phyloP scores from a whole-genome alignment of 2,113 vertebrate genomes.

The Phyllopteryx taeniolatus region DNA sequence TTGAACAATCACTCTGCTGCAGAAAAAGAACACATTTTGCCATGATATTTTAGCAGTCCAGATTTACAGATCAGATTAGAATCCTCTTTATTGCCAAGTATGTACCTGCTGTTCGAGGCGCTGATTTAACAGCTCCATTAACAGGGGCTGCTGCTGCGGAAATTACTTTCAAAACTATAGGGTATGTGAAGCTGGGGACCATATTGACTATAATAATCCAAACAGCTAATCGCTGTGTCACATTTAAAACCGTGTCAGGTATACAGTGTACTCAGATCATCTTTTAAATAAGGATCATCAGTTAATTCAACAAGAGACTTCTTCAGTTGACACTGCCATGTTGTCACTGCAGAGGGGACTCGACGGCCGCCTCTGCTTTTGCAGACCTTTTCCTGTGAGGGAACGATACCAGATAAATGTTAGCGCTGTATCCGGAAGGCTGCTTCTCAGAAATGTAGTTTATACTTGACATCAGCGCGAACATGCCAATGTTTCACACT shows the following conservation, averaged over 20 bases:
- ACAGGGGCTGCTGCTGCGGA: background rate
- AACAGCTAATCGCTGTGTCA: conserved; percentile 18
- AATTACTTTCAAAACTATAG: conserved; percentile 19
- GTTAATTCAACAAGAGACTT: conserved; percentile 6
- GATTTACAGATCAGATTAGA: background rate
- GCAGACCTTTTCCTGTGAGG: conserved; percentile 88
- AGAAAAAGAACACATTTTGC: background rate
- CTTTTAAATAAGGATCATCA: conserved; percentile 35
- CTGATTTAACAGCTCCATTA: background rate
- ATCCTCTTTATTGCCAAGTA: no score
- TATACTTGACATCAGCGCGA: conserved; percentile 8
- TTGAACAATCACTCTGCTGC: background rate
- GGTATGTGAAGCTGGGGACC: conserved; percentile 7
- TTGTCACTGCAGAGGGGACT: conserved; percentile 90
- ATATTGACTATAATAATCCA: conserved; percentile 13
- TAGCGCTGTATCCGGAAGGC: conserved; percentile 24
- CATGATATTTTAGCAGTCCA: background rate
- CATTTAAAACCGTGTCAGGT: conserved; percentile 33
- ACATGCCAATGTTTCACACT: background rate
- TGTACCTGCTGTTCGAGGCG: background rate
- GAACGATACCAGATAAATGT: conserved; percentile 31
- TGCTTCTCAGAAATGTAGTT: conserved; percentile 49
- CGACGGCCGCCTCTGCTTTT: conserved; percentile 87
- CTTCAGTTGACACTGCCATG: background rate
- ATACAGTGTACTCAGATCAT: conserved; percentile 46